Percentiles rank a stretch among this genome's conserved stretches.
Evolutionary conservation across 2,797 vertebrate genomes (phyloP).

Genomic region (Ibycter americanus): DNA sequence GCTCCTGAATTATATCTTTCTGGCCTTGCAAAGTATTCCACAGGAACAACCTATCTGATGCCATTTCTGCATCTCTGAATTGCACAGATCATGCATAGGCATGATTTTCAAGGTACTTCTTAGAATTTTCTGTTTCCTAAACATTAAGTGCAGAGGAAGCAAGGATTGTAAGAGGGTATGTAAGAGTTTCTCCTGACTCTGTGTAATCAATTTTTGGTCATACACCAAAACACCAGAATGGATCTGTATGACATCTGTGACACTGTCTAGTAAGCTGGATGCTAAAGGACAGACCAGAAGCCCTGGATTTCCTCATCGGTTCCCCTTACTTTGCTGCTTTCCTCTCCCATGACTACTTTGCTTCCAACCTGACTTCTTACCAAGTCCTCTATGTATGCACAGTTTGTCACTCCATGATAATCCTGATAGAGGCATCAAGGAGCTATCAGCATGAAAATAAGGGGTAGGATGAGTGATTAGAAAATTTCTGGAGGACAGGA

Average conservation of each 20-base stretch:
- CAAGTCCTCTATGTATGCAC: background rate
- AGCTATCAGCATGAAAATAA: background rate
- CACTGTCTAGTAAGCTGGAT: background rate
- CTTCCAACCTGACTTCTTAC: background rate
- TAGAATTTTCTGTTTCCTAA: background rate
- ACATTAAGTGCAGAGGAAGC: background rate
- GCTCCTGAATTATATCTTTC: background rate
- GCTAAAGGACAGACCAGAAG: background rate
- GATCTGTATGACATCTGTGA: background rate
- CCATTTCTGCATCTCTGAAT: background rate
- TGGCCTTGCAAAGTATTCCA: background rate
- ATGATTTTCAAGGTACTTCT: background rate
- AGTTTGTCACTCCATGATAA: background rate
- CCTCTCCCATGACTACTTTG: background rate
- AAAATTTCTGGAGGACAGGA: slow-evolving; percentile 15
- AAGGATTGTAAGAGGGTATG: background rate
- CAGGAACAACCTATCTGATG: background rate
- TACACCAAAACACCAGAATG: background rate
- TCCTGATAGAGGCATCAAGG: background rate
- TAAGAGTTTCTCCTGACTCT: background rate
- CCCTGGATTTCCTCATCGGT: background rate
- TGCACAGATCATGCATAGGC: background rate
- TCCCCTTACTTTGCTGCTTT: background rate
- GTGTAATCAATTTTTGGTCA: background rate
- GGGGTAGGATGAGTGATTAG: background rate